Conservation (phyloP, 2,888 invertebrate genomes). For the Leptinotarsa haldemani region DNA sequence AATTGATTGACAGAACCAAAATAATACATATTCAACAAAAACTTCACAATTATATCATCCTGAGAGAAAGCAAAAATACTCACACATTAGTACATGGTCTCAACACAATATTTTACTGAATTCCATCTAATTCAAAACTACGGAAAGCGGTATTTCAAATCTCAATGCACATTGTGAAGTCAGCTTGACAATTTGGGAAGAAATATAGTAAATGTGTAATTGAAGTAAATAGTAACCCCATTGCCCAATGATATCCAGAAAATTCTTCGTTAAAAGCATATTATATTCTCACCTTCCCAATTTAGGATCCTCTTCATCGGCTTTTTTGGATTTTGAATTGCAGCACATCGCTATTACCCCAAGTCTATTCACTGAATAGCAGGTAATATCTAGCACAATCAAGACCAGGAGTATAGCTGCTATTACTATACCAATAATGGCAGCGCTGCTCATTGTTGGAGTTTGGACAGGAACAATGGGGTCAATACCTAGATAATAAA, state of each 20-base stretch:
- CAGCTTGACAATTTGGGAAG: constrained; percentile 1
- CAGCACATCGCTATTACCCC: constrained; percentile 79
- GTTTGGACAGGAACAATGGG: constrained; percentile 61
- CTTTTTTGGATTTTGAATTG: constrained; percentile 74
- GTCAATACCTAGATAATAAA: constrained; percentile 53
- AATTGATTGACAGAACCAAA: too few relatives aligned
- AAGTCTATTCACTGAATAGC: constrained; percentile 75
- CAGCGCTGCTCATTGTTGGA: constrained; percentile 75
- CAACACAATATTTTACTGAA: neutral
- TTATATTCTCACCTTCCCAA: constrained; percentile 78
- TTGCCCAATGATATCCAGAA: neutral
- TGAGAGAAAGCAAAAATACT: too few relatives aligned
- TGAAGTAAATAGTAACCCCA: neutral
- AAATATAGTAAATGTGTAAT: neutral
- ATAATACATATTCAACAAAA: too few relatives aligned
- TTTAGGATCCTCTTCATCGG: constrained; percentile 85
- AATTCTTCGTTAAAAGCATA: neutral
- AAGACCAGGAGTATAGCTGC: constrained; percentile 83
- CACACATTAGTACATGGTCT: too few relatives aligned
- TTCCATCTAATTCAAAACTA: constrained; percentile 14
- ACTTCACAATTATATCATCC: too few relatives aligned
- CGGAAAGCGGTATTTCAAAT: neutral
- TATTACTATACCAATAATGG: constrained; percentile 88
- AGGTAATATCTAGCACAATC: constrained; percentile 86
- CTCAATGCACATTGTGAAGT: neutral